phyloP scores from a whole-genome alignment of 2,797 vertebrate species.

The Anguilla anguilla region DNA sequence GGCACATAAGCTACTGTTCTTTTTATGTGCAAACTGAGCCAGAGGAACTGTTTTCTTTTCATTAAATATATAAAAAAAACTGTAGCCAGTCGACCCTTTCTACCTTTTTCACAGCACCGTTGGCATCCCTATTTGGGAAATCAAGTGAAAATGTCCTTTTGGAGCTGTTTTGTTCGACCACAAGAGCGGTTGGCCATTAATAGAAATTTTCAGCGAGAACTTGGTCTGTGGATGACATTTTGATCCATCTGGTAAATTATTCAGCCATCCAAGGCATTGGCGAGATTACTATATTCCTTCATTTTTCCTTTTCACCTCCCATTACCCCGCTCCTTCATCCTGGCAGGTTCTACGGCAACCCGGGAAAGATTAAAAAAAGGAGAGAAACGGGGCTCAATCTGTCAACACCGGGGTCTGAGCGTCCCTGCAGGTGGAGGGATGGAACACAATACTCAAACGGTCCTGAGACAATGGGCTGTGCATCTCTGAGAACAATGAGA shows the following conservation, averaged over 20 bases:
- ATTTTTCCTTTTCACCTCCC: conserved; percentile 53
- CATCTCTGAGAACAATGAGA: conserved; percentile 10
- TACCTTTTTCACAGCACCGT: conserved; percentile 45
- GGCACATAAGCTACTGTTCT: neutral
- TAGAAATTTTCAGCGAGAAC: conserved; percentile 45
- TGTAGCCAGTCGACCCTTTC: conserved; percentile 44
- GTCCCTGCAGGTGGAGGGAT: conserved; percentile 43
- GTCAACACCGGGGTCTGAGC: conserved; percentile 32
- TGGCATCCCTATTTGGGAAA: conserved; percentile 44
- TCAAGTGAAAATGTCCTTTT: conserved; percentile 46
- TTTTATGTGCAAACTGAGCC: neutral
- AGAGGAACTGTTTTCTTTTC: neutral
- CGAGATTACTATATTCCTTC: conserved; percentile 45
- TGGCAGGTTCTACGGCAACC: conserved; percentile 50
- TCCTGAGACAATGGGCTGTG: neutral
- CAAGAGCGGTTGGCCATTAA: conserved; percentile 37
- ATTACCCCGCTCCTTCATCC: conserved; percentile 57
- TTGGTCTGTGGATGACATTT: conserved; percentile 40
- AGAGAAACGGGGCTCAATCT: conserved; percentile 15
- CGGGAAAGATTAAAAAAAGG: conserved; percentile 38
- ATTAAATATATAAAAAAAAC: neutral
- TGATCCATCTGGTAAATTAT: conserved; percentile 45
- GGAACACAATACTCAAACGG: neutral
- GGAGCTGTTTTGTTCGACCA: conserved; percentile 38
- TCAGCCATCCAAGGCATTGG: conserved; percentile 41